Evolutionary conservation across 2,113 vertebrate genomes (phyloP).

Genomic region (Melanocharis versteri): DNA sequence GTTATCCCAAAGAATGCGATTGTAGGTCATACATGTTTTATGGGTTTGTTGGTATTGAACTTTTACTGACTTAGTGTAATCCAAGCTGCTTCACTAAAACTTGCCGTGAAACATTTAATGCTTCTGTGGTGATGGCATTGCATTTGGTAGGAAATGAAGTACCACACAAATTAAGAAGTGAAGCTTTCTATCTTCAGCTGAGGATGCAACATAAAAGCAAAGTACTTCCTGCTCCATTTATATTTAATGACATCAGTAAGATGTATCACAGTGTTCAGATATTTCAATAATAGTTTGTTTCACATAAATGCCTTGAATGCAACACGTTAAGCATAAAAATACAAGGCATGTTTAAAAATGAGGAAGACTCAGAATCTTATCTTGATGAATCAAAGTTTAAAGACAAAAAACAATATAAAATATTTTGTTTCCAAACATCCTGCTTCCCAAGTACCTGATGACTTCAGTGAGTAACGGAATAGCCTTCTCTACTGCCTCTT

Average conservation of each 20-base stretch:
- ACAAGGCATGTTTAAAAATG: not conserved
- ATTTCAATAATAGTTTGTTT: not conserved
- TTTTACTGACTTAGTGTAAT: not conserved
- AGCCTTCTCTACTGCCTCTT: not conserved
- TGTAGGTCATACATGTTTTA: not conserved
- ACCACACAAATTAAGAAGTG: not conserved
- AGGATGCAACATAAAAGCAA: not conserved
- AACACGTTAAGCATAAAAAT: not conserved
- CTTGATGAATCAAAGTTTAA: not conserved
- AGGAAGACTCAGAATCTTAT: not conserved
- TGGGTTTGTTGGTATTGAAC: not conserved
- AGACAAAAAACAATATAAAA: not conserved
- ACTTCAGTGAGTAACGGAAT: not conserved
- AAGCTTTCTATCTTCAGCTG: not conserved
- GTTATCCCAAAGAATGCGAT: not conserved
- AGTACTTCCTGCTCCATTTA: not conserved
- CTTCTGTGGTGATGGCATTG: not conserved
- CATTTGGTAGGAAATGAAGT: not conserved
- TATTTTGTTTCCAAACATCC: not conserved
- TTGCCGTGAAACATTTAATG: not conserved
- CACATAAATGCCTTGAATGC: not conserved
- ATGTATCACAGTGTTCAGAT: not conserved
- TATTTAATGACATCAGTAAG: not conserved
- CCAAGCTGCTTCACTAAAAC: not conserved
- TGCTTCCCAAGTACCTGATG: not conserved